Conservation (phyloP, 2,888 invertebrate genomes). For the Chironomus tentans region DNA sequence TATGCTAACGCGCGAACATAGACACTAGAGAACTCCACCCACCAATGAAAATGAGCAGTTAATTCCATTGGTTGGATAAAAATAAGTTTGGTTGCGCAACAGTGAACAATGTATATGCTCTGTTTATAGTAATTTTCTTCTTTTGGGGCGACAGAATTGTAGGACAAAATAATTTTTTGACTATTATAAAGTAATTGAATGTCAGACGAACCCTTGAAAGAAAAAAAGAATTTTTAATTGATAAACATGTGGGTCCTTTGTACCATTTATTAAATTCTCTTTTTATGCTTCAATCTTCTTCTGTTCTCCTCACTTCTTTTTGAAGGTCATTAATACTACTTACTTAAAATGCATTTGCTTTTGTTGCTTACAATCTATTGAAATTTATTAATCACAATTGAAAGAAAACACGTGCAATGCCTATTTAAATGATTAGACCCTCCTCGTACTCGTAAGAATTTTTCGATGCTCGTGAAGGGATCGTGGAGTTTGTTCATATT, state of each 20-base stretch:
- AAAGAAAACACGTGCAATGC: conserved; percentile 24
- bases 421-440: conserved; percentile 15
- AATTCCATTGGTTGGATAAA: conserved; percentile 23
- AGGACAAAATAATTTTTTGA: neutral
- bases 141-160: neutral
- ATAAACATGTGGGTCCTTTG: conserved; percentile 26
- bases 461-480: neutral
- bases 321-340: conserved; percentile 24
- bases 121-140: neutral
- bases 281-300: neutral
- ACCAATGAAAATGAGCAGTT: neutral
- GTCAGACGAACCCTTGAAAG: conserved; percentile 23
- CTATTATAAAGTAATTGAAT: conserved; percentile 18
- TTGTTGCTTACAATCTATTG: conserved; percentile 1
- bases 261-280: conserved; percentile 15
- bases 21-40: conserved; percentile 23
- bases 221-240: conserved; percentile 17
- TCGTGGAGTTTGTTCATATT: no score
- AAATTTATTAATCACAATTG: conserved; percentile 27
- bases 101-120: neutral
- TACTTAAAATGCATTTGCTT: neutral
- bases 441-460: conserved; percentile 2
- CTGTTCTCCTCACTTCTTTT: neutral
- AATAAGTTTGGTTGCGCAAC: conserved; percentile 4
- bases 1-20: neutral